Percentiles rank a stretch among this genome's conserved stretches.
These are phyloP conservation scores for Drosophila chauvacae DNA, from an alignment of 1,140 invertebrate genomes.

Conservation along the genomic window DNA sequence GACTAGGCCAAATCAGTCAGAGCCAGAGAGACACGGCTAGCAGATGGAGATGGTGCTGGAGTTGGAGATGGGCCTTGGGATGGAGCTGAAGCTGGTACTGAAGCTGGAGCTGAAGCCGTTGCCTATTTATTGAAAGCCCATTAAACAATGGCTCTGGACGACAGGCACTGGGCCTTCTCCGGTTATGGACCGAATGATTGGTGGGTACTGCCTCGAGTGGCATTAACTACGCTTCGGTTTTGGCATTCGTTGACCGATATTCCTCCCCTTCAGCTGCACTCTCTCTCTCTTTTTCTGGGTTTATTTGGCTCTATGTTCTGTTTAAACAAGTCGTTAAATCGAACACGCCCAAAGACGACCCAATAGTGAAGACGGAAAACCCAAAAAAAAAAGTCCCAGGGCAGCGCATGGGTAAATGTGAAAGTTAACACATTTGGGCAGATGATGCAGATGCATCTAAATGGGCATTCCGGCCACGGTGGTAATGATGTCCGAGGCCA, in stretches of 20 bases:
- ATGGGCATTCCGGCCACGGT: constrained; percentile 7
- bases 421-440: constrained; percentile 71
- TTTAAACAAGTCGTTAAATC: constrained; percentile 78
- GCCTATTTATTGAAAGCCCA: constrained; percentile 76
- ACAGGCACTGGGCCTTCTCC: constrained; percentile 13
- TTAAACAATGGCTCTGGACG: constrained; percentile 68
- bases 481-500: constrained; percentile 51
- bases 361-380: constrained; percentile 4
- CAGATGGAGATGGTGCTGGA: constrained; percentile 1
- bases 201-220: constrained; percentile 42
- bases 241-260: constrained; percentile 72
- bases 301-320: constrained; percentile 73
- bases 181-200: constrained; percentile 49
- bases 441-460: constrained; percentile 40
- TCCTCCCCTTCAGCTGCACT: constrained; percentile 19
- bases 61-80: not conserved
- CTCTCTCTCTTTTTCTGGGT: constrained; percentile 49
- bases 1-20: constrained; percentile 77
- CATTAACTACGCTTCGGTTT: constrained; percentile 44
- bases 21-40: constrained; percentile 14
- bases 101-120: not conserved
- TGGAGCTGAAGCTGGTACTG: not conserved
- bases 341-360: constrained; percentile 49
- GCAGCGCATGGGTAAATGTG: constrained; percentile 57
- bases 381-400: constrained; percentile 1